Evolutionary conservation across 2,888 invertebrate genomes (phyloP), one percentile per base, ranked within the genome.

Genomic region (Phengaris alcon): DNA sequence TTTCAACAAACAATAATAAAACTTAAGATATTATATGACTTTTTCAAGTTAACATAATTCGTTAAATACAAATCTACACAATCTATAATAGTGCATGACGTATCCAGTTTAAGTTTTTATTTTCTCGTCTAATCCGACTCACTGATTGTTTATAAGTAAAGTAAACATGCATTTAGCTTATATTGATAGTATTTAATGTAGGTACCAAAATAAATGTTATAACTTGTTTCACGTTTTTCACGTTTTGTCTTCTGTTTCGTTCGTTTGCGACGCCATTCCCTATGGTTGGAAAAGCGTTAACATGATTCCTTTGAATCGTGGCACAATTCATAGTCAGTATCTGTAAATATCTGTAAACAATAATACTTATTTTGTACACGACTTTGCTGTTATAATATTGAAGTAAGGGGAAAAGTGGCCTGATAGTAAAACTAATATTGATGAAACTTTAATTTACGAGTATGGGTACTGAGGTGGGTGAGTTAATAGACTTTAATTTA

Each of bases 11-110:
- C 72, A 72, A 35, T 22, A 48, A 72, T 54, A 0, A 72, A 72
- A 12, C 72, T 72, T 72, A 54, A 69, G 10, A 72, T 72, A 72
- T 44, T 72, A 72, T 44, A 46, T 72, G 72, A 72, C 72, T 72
- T 54, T 52, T 70, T 72, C 52, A 15, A 7, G 13, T 35, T 72
- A 44, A 35, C 22, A 22, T 72, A 72, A 52, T 35, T 12, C 52
- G 22, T 72, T 72, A 72, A 52, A 72, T 70, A 70, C 72, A 72
- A 72, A 54, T 72, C 12, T 72, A 52, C 12, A 35, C 52, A 72
- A 72, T 35, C 22, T 72, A 52, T 22, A 72, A 72, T 54, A 35
- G 64, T 12, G 22, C 44, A 12, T 59, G 35, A 44, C 10, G 5
- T 64, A 64, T 52, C 2, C 9, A 9, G 9, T 52, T 52, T 52